These are phyloP conservation scores for Clistopyga incitator DNA, from an alignment of 2,888 invertebrate genomes.

Conservation along the genomic window DNA sequence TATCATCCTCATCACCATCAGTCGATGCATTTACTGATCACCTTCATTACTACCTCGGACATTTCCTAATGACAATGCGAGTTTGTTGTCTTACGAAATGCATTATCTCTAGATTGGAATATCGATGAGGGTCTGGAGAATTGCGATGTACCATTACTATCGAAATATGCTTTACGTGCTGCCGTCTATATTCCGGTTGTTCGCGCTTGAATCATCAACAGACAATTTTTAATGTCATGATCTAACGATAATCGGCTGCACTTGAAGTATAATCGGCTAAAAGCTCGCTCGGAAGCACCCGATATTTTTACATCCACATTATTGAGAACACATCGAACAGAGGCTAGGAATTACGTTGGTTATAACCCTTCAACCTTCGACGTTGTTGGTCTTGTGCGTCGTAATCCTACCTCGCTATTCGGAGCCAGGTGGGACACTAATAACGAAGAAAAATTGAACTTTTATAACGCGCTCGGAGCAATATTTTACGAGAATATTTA, in stretches of 20 bases:
- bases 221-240: not conserved
- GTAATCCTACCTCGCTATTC: slow-evolving; percentile 16
- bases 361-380: not conserved
- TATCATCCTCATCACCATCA: too few species aligned
- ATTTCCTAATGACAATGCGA: too few species aligned
- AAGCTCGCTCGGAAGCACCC: not conserved
- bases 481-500: slow-evolving; percentile 51
- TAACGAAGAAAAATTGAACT: slow-evolving; percentile 41
- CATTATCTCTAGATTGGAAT: too few species aligned
- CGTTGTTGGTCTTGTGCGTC: not conserved
- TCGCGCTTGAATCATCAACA: not conserved
- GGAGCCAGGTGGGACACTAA: not conserved
- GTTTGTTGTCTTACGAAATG: too few species aligned
- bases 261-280: not conserved
- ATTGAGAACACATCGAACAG: not conserved
- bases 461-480: slow-evolving; percentile 24
- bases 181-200: too few species aligned
- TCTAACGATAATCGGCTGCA: not conserved
- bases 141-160: too few species aligned
- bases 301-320: not conserved
- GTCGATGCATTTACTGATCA: too few species aligned
- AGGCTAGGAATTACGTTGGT: not conserved
- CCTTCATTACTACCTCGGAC: too few species aligned
- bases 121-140: too few species aligned
- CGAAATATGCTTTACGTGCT: too few species aligned